Conservation (phyloP, 1,140 invertebrate genomes). For the Pissodes strobi region DNA sequence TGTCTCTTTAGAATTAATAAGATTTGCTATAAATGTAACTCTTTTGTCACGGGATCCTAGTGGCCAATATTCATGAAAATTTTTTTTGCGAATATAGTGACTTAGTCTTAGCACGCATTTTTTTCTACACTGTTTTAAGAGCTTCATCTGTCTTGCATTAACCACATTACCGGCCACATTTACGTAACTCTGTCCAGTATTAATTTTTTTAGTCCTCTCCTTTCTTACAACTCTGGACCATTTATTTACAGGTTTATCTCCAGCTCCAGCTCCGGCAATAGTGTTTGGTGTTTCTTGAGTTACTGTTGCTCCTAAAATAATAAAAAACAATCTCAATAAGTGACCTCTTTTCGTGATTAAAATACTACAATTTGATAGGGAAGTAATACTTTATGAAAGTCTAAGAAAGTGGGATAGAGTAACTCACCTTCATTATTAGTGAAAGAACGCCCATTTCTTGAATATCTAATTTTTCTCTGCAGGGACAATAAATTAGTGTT, state of each 20-base stretch:
- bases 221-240: neutral
- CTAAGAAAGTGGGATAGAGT: too few relatives aligned
- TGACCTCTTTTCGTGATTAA: neutral
- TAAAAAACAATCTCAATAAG: neutral
- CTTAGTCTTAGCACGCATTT: too few relatives aligned
- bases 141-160: too few relatives aligned
- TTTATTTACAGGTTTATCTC: neutral
- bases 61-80: too few relatives aligned
- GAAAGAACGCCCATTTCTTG: neutral
- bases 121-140: too few relatives aligned
- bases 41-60: too few relatives aligned
- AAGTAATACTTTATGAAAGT: too few relatives aligned
- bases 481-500: neutral
- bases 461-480: neutral
- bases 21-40: too few relatives aligned
- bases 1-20: too few relatives aligned
- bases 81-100: too few relatives aligned
- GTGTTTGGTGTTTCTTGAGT: neutral
- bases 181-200: neutral
- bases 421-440: too few relatives aligned
- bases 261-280: neutral
- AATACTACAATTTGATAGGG: neutral
- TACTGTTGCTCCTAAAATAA: neutral
- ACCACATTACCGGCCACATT: too few relatives aligned
- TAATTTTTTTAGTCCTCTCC: neutral